A percentile compares a stretch with the other conserved stretches of the same genome.
Evolutionary conservation across 2,888 invertebrate species (phyloP).

Genomic region (Clepsis dumicolana): DNA sequence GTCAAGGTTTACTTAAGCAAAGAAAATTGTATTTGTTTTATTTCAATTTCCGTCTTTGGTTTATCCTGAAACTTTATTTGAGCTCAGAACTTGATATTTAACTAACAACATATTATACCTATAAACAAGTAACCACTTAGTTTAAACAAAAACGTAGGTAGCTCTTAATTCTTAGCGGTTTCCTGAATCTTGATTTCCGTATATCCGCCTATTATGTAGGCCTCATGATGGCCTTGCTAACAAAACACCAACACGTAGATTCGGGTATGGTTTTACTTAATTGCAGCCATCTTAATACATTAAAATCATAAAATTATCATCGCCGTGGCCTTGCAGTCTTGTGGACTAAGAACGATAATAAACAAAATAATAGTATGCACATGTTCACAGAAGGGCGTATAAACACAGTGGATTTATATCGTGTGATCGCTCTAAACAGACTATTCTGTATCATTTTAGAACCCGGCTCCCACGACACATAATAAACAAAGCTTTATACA

Average conservation of each 20-base stretch:
- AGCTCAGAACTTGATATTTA: not conserved
- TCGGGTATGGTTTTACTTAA: conserved; percentile 20
- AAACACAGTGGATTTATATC: conserved; percentile 58
- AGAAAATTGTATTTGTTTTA: too few relatives aligned
- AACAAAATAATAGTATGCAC: conserved; percentile 55
- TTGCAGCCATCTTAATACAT: conserved; percentile 24
- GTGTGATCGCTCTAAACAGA: conserved; percentile 57
- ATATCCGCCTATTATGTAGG: conserved; percentile 35
- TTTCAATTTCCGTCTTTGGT: too few relatives aligned
- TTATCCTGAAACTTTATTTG: too few relatives aligned
- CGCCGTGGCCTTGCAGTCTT: conserved; percentile 59
- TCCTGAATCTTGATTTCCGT: conserved; percentile 31
- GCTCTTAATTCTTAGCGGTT: conserved; percentile 13
- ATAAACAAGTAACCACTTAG: conserved; percentile 5
- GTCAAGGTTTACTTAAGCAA: too few relatives aligned
- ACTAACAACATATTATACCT: not conserved
- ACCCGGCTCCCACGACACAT: conserved; percentile 34
- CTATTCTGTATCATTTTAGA: conserved; percentile 21
- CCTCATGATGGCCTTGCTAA: conserved; percentile 19
- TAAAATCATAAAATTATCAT: conserved; percentile 65
- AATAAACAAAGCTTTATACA: too few relatives aligned
- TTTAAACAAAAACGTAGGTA: conserved; percentile 10
- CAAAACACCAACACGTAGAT: conserved; percentile 18
- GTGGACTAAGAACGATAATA: conserved; percentile 47
- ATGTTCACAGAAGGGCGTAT: conserved; percentile 58